Evolutionary conservation across 1,140 invertebrate genomes (phyloP).

Genomic region (Sweltsa coloradensis): DNA sequence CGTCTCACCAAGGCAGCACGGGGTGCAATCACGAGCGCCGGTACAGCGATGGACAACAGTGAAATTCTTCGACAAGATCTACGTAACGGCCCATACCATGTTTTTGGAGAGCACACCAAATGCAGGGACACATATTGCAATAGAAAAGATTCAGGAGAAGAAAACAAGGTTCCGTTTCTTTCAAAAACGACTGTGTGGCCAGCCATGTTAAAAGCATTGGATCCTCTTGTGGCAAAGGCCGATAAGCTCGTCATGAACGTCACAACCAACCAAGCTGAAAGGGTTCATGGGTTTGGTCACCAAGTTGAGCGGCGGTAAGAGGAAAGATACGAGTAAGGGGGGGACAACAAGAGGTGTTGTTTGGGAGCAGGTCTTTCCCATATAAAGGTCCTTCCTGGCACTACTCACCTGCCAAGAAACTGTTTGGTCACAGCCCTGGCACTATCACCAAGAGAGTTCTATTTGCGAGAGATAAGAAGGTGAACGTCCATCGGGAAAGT

Average conservation of each 20-base stretch:
- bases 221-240: background rate
- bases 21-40: background rate
- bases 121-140: background rate
- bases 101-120: background rate
- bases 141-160: slow-evolving; percentile 2
- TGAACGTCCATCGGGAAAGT: too few species aligned
- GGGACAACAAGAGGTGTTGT: too few species aligned
- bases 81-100: background rate
- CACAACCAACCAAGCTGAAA: background rate
- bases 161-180: background rate
- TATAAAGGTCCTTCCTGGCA: too few species aligned
- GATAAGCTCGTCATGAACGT: background rate
- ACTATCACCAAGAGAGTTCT: too few species aligned
- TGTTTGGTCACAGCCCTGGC: too few species aligned
- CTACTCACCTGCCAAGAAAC: too few species aligned
- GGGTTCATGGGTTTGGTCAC: too few species aligned
- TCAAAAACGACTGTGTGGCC: background rate
- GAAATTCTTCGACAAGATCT: background rate
- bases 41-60: background rate
- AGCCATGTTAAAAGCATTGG: background rate
- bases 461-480: too few species aligned
- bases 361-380: too few species aligned
- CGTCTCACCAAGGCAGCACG: slow-evolving; percentile 2
- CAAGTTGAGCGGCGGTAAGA: too few species aligned
- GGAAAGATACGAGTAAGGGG: too few species aligned